These are phyloP conservation scores for Julus scanicus DNA, from an alignment of 2,888 invertebrate species.

Conservation along the genomic window DNA sequence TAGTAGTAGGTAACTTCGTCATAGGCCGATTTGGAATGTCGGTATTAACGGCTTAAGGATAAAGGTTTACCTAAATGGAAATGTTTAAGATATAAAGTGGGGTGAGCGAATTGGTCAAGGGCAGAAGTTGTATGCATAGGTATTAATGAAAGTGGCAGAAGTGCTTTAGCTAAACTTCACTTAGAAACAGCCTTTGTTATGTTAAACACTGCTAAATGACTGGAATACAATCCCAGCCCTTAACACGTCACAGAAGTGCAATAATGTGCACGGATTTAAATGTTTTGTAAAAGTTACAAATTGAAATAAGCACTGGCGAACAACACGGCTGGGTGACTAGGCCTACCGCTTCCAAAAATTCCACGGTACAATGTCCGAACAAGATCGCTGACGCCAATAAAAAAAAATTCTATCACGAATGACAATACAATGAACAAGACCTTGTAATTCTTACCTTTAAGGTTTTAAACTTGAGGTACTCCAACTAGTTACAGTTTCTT, in stretches of 20 bases:
- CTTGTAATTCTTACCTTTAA: conserved; percentile 20
- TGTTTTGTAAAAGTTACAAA: neutral
- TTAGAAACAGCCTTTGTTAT: neutral
- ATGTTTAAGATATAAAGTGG: too few species aligned
- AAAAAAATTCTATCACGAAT: neutral
- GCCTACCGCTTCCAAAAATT: conserved; percentile 35
- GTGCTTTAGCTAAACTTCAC: neutral
- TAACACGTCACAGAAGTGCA: neutral
- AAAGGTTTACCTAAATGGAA: too few species aligned
- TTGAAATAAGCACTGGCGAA: neutral
- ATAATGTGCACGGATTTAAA: neutral
- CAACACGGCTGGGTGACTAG: neutral
- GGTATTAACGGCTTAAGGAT: too few species aligned
- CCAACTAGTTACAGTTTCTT: neutral
- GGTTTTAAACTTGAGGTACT: conserved; percentile 1
- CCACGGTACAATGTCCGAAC: conserved; percentile 17
- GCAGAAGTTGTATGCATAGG: neutral
- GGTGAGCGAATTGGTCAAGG: neutral
- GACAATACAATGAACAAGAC: neutral
- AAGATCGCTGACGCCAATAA: neutral
- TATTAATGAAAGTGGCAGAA: neutral
- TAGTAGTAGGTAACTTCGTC: too few species aligned
- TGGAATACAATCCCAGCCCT: neutral
- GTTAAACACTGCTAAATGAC: neutral
- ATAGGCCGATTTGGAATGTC: too few species aligned